These are phyloP conservation scores for Momotus momota DNA, from an alignment of 2,797 vertebrate genomes.

Conservation along the genomic window DNA sequence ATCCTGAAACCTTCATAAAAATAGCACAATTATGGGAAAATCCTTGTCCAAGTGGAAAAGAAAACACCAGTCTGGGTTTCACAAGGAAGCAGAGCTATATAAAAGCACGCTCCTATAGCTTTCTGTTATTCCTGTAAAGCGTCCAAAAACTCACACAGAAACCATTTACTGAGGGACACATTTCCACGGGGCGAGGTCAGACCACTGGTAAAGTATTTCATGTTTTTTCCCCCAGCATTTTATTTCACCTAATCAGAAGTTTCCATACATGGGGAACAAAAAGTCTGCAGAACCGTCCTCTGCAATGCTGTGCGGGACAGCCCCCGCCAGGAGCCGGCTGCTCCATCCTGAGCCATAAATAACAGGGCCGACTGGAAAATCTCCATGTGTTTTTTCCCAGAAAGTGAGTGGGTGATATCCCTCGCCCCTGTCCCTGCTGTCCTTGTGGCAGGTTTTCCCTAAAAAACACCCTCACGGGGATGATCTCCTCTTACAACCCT, in stretches of 20 bases:
- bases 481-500: background rate
- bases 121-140: conserved; percentile 37
- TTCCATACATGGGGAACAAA: background rate
- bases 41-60: conserved; percentile 41
- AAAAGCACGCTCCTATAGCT: background rate
- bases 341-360: background rate
- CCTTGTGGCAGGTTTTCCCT: background rate
- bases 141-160: background rate
- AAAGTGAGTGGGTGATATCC: background rate
- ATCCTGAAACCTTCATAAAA: conserved; percentile 13
- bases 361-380: background rate
- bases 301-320: background rate
- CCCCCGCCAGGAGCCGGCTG: background rate
- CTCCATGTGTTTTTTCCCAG: rapidly evolving
- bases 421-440: background rate
- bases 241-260: background rate
- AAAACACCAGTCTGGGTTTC: conserved; percentile 32
- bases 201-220: background rate
- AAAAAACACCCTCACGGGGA: rapidly evolving
- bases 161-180: background rate
- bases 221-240: background rate
- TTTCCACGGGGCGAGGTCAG: background rate
- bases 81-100: conserved; percentile 3
- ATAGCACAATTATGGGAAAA: conserved; percentile 48
- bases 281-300: background rate